A percentile compares a stretch with the other conserved stretches of the same genome.
Conservation (phyloP, 1,140 invertebrate genomes). For the Lucilia sericata region DNA sequence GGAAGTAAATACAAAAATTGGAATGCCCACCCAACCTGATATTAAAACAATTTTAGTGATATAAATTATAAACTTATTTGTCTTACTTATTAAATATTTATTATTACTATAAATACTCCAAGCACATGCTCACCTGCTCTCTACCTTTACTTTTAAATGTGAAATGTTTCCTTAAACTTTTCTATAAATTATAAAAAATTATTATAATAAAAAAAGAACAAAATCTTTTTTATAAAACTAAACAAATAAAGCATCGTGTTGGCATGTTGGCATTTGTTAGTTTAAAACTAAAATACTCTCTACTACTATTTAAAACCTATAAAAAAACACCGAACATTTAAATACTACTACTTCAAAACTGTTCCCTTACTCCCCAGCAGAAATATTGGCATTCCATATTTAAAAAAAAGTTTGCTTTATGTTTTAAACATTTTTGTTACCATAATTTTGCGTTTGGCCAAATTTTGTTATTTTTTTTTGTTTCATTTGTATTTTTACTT, state of each 20-base stretch:
- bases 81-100: background rate
- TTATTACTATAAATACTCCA: background rate
- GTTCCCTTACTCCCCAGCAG: background rate
- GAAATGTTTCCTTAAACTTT: background rate
- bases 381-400: slow-evolving; percentile 26
- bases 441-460: slow-evolving; percentile 3
- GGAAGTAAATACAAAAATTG: background rate
- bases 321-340: background rate
- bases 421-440: background rate
- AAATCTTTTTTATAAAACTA: slow-evolving; percentile 2
- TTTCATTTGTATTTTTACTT: slow-evolving; percentile 25
- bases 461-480: background rate
- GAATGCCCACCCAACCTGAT: background rate
- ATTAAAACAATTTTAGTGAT: no score
- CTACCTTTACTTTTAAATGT: background rate
- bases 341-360: background rate
- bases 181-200: no score
- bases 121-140: slow-evolving; percentile 23
- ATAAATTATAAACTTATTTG: background rate
- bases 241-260: slow-evolving; percentile 41
- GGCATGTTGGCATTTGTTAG: slow-evolving; percentile 37
- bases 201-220: background rate
- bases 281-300: background rate
- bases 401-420: background rate
- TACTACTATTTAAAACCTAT: background rate